Percentiles rank a stretch among this genome's conserved stretches.
Evolutionary conservation across 2,888 invertebrate species (phyloP).

Genomic region (Dorcus parallelipipedus): DNA sequence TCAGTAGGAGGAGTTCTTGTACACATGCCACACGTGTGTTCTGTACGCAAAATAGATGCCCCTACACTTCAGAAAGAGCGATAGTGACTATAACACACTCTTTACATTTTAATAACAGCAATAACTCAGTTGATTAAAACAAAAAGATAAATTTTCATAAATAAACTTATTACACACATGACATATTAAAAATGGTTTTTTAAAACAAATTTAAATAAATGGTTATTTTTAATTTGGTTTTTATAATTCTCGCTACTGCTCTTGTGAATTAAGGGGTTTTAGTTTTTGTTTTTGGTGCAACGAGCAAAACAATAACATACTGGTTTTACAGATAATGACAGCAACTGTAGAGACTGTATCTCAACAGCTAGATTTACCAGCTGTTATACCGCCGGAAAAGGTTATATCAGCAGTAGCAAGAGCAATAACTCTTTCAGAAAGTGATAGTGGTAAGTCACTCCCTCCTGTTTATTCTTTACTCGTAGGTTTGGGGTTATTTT

Average conservation of each 20-base stretch:
- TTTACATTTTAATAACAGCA: neutral
- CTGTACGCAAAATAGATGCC: slow-evolving; percentile 47
- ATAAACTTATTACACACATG: too few species aligned
- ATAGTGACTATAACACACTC: slow-evolving; percentile 4
- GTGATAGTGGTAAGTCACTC: slow-evolving; percentile 69
- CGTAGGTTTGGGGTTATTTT: too few species aligned
- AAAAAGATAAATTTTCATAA: too few species aligned
- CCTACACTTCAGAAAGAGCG: slow-evolving; percentile 14
- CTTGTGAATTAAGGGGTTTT: slow-evolving; percentile 12
- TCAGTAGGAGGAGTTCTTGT: slow-evolving; percentile 84
- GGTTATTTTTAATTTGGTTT: slow-evolving; percentile 9
- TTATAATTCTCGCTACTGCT: slow-evolving; percentile 15
- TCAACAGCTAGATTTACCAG: slow-evolving; percentile 85
- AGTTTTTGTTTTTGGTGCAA: neutral
- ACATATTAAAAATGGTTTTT: neutral
- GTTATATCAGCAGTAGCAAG: slow-evolving; percentile 78
- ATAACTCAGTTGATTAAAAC: neutral
- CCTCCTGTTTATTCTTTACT: too few species aligned
- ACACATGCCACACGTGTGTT: slow-evolving; percentile 89
- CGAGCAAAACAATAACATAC: neutral
- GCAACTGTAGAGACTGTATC: slow-evolving; percentile 93
- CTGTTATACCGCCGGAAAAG: slow-evolving; percentile 75
- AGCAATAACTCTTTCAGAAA: slow-evolving; percentile 83
- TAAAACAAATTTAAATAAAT: neutral
- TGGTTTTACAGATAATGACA: slow-evolving; percentile 78